These are phyloP conservation scores for Hystrix brachyura DNA, from an alignment of 2,113 vertebrate genomes.

Conservation along the genomic window DNA sequence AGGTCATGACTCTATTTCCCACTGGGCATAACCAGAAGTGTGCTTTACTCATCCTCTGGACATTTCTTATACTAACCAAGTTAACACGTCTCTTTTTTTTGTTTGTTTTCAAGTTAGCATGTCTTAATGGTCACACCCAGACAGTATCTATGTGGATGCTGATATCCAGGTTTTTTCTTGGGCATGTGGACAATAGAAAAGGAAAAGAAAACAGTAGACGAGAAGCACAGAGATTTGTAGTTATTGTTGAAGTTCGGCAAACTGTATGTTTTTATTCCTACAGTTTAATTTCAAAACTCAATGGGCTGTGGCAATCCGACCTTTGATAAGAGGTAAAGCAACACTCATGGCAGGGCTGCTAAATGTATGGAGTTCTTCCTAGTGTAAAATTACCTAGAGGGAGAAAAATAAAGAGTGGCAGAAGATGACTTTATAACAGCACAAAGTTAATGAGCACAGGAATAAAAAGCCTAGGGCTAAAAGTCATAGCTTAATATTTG, in stretches of 20 bases:
- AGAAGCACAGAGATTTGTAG: background rate
- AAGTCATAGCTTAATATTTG: conserved; percentile 76
- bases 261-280: conserved; percentile 15
- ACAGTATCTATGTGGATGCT: background rate
- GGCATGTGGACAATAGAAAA: background rate
- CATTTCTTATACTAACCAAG: background rate
- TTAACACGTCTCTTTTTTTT: background rate
- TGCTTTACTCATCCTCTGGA: background rate
- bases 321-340: background rate
- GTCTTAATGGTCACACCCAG: background rate
- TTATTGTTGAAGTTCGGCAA: background rate
- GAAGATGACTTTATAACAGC: conserved; percentile 61
- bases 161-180: background rate
- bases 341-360: background rate
- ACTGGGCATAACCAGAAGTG: background rate
- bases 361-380: conserved; percentile 50
- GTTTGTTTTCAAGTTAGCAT: background rate
- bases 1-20: background rate
- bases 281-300: conserved; percentile 48
- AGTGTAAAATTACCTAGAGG: conserved; percentile 50
- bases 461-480: conserved; percentile 66
- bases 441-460: conserved; percentile 65
- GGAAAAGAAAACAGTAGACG: background rate
- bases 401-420: conserved; percentile 62
- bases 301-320: background rate